Conservation (phyloP, 2,888 invertebrate species). For the Philhelius pedissequus region DNA sequence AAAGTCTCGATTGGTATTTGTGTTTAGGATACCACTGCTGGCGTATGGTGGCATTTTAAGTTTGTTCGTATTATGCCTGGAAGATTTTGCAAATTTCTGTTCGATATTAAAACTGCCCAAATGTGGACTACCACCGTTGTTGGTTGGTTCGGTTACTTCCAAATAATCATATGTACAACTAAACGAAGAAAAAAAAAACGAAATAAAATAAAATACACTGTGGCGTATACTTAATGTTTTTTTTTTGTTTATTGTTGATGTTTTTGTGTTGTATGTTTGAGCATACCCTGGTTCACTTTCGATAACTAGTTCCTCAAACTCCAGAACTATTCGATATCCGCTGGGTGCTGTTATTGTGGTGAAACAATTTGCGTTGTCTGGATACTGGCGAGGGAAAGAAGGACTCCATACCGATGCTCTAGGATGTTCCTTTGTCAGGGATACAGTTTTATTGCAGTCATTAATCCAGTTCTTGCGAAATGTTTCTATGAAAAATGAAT, state of each 20-base stretch:
- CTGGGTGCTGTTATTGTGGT: constrained; percentile 85
- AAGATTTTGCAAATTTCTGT: constrained; percentile 69
- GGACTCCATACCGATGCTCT: constrained; percentile 87
- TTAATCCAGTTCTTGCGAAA: constrained; percentile 79
- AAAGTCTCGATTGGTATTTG: constrained; percentile 62
- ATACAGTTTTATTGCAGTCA: constrained; percentile 85
- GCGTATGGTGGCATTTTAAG: constrained; percentile 45
- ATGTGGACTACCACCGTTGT: constrained; percentile 26
- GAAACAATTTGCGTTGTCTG: constrained; percentile 87
- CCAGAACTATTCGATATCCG: constrained; percentile 85
- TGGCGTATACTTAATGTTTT: constrained; percentile 7
- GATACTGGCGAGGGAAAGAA: constrained; percentile 88
- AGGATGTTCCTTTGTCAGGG: constrained; percentile 83
- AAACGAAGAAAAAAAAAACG: constrained; percentile 43
- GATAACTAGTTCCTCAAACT: constrained; percentile 87
- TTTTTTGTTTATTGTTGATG: background rate
- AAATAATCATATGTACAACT: constrained; percentile 90
- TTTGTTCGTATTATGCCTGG: constrained; percentile 69
- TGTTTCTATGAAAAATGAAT: constrained; percentile 75
- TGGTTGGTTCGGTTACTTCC: constrained; percentile 82
- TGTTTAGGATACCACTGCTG: constrained; percentile 39
- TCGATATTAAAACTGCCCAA: constrained; percentile 66
- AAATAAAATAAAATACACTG: background rate
- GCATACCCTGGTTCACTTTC: constrained; percentile 88
- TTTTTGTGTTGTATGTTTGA: background rate